Percentiles rank a stretch among this genome's conserved stretches.
Conservation (phyloP, 2,888 invertebrate species). For the Lycia hirtaria region DNA sequence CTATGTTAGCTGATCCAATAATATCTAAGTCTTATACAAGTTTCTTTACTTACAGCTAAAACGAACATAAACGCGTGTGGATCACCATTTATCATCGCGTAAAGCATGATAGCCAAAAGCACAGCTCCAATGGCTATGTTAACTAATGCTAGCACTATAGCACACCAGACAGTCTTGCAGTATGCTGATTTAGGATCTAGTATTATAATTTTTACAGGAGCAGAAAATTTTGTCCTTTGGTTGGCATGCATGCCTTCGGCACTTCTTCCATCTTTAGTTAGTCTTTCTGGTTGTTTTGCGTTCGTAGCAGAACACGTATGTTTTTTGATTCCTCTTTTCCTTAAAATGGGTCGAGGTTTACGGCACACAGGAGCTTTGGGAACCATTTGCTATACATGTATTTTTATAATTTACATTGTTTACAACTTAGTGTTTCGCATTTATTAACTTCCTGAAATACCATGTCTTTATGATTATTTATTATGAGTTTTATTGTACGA, state of each 20-base stretch:
- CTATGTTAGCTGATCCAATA: too few species aligned
- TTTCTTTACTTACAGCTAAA: constrained; percentile 48
- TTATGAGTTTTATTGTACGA: too few species aligned
- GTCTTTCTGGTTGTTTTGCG: background rate
- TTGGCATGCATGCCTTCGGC: background rate
- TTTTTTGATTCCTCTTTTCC: constrained; percentile 9
- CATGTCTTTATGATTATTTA: too few species aligned
- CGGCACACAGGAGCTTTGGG: too few species aligned
- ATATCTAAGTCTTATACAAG: too few species aligned
- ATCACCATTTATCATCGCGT: constrained; percentile 44
- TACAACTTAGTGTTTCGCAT: too few species aligned
- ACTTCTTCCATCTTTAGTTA: background rate
- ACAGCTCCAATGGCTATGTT: constrained; percentile 55
- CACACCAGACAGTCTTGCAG: constrained; percentile 50
- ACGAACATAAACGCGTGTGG: constrained; percentile 49
- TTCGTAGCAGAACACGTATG: too few species aligned
- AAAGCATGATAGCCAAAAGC: constrained; percentile 49
- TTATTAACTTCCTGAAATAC: too few species aligned
- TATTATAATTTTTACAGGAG: constrained; percentile 49
- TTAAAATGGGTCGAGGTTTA: constrained; percentile 6
- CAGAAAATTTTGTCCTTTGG: constrained; percentile 26
- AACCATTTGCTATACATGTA: too few species aligned
- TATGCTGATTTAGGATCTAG: constrained; percentile 51
- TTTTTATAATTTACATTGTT: too few species aligned
- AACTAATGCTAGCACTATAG: constrained; percentile 47